Conservation (phyloP, 2,113 vertebrate genomes). For the Daphoenositta chrysoptera region DNA sequence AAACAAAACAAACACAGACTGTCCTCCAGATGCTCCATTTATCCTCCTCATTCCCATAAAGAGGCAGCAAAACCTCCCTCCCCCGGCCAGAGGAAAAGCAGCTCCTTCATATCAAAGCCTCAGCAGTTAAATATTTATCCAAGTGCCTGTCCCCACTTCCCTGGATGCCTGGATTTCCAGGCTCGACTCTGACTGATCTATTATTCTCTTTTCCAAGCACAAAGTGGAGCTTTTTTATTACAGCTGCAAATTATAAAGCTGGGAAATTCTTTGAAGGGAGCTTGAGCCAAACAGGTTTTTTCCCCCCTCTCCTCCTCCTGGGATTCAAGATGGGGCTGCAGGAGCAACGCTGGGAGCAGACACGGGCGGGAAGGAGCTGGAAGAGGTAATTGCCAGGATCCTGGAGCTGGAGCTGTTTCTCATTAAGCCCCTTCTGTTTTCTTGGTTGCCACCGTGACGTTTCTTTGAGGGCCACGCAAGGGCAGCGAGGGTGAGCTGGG, state of each 20-base stretch:
- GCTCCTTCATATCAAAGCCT: constrained; percentile 51
- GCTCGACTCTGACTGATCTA: constrained; percentile 64
- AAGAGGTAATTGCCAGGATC: constrained; percentile 28
- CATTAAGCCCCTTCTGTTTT: constrained; percentile 13
- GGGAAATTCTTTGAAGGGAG: constrained; percentile 51
- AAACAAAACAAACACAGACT: not conserved
- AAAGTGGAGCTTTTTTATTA: constrained; percentile 53
- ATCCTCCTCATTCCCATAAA: not conserved
- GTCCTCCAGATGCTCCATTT: not conserved
- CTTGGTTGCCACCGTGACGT: not conserved
- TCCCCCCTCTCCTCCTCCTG: not conserved
- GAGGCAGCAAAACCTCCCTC: not conserved
- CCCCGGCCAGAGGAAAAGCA: not conserved
- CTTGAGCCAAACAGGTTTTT: not conserved
- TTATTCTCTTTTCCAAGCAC: constrained; percentile 70
- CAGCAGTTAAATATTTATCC: constrained; percentile 58
- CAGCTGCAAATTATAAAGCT: constrained; percentile 41
- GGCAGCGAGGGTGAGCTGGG: not conserved
- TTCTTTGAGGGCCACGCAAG: not conserved
- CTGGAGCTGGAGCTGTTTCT: constrained; percentile 16
- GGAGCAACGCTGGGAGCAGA: not conserved
- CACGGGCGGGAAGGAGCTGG: not conserved
- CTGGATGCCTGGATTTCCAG: constrained; percentile 15
- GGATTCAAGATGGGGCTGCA: not conserved
- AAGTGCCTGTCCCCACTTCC: constrained; percentile 16